Percentiles rank a stretch among this genome's conserved stretches.
phyloP scores from a whole-genome alignment of 92 coral and sea anemone species.

The Phenganax stokvisi region DNA sequence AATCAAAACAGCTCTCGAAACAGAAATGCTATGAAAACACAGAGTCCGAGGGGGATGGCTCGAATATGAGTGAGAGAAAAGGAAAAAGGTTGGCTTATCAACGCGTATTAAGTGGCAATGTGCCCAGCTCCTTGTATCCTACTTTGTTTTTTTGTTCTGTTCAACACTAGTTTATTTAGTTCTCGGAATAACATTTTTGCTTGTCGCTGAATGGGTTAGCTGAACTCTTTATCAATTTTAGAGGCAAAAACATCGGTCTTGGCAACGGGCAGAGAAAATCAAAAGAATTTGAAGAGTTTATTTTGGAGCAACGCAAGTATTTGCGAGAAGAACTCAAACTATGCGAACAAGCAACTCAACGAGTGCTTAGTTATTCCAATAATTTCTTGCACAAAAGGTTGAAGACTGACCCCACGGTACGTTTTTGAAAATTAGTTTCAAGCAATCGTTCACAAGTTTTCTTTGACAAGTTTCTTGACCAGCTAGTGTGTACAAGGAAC shows the following conservation, averaged over 20 bases:
- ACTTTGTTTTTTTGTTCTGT: no score
- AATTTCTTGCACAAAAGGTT: constrained; percentile 93
- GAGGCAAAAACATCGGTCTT: constrained; percentile 84
- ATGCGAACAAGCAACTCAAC: constrained; percentile 91
- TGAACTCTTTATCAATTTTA: constrained; percentile 19
- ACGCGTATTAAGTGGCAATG: not conserved
- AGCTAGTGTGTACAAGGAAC: no score
- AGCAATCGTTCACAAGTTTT: not conserved
- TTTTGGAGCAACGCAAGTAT: constrained; percentile 67
- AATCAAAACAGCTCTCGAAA: constrained; percentile 70
- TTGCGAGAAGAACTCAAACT: constrained; percentile 64
- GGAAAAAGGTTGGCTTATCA: constrained; percentile 15
- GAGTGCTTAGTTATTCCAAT: constrained; percentile 82
- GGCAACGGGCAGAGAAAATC: constrained; percentile 98
- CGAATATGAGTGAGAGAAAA: constrained; percentile 2
- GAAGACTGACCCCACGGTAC: constrained; percentile 89
- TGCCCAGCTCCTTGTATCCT: no score
- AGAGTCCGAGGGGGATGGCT: constrained; percentile 19
- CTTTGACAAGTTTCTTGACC: no score
- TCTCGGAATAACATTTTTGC: no score
- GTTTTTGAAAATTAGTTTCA: not conserved
- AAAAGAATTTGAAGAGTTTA: constrained; percentile 72
- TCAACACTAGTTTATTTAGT: no score
- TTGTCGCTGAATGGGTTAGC: not conserved
- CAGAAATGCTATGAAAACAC: constrained; percentile 76